phyloP scores from a whole-genome alignment of 2,113 vertebrate genomes.

The Todiramphus chloris region DNA sequence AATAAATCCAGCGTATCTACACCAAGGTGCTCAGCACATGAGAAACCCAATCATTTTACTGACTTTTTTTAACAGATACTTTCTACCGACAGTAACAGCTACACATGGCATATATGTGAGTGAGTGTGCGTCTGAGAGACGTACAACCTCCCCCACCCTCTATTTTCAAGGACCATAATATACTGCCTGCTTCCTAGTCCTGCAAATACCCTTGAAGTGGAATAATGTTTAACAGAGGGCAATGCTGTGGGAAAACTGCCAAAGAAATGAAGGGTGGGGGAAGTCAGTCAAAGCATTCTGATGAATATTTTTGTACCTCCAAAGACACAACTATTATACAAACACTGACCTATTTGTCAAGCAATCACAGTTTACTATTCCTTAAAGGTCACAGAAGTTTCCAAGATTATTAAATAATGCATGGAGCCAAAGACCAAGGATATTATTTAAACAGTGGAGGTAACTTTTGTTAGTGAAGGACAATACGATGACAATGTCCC shows the following conservation, averaged over 20 bases:
- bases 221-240: conserved; percentile 70
- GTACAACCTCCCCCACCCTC: neutral
- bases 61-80: neutral
- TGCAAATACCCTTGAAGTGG: conserved; percentile 66
- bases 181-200: conserved; percentile 57
- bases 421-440: conserved; percentile 1
- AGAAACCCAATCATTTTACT: neutral
- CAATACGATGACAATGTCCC: neutral
- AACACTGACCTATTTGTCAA: conserved; percentile 60
- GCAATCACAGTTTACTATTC: conserved; percentile 52
- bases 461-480: conserved; percentile 41
- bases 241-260: conserved; percentile 25
- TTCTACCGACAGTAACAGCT: neutral
- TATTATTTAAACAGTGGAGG: conserved; percentile 45
- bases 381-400: conserved; percentile 52
- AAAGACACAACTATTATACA: conserved; percentile 57
- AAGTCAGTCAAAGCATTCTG: conserved; percentile 45
- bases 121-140: neutral
- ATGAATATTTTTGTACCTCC: conserved; percentile 58
- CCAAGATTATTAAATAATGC: conserved; percentile 62
- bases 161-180: conserved; percentile 45
- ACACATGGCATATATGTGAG: neutral
- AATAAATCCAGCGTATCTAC: neutral
- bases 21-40: neutral
- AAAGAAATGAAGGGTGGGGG: conserved; percentile 38